Percentiles rank a stretch among this genome's conserved stretches.
Conservation (phyloP, 2,113 vertebrate genomes). For the Casuarius casuarius region DNA sequence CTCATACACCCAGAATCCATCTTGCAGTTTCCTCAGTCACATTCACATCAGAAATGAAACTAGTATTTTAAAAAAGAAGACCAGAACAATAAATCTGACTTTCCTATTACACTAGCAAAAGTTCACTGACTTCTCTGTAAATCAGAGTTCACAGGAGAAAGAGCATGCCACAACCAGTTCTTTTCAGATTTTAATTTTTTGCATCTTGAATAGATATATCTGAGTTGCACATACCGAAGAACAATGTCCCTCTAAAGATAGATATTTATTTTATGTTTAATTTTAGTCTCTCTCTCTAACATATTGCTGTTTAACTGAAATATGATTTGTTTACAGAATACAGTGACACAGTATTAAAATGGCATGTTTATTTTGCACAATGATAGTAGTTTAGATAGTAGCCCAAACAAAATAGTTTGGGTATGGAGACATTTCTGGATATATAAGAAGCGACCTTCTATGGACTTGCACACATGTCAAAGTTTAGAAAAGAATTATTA, state of each 20-base stretch:
- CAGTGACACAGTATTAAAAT: not conserved
- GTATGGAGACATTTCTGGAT: not conserved
- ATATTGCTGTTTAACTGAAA: not conserved
- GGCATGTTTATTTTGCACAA: not conserved
- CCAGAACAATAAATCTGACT: not conserved
- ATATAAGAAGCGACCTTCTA: not conserved
- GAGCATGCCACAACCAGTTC: accelerated
- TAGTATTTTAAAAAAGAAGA: not conserved
- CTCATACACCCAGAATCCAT: not conserved
- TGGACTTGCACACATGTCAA: not conserved
- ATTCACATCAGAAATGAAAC: not conserved
- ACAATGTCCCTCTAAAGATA: not conserved
- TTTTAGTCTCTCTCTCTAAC: not conserved
- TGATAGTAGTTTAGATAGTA: not conserved
- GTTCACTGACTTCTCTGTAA: not conserved
- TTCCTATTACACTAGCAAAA: not conserved
- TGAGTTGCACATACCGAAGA: not conserved
- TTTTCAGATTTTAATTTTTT: not conserved
- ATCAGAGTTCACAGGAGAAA: not conserved
- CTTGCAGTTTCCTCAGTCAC: not conserved
- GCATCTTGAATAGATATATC: not conserved
- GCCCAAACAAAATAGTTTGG: not conserved
- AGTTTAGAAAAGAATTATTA: not conserved
- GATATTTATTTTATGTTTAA: not conserved
- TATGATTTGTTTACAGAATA: not conserved